phyloP scores from a whole-genome alignment of 2,113 vertebrate species.

The Solea senegalensis region DNA sequence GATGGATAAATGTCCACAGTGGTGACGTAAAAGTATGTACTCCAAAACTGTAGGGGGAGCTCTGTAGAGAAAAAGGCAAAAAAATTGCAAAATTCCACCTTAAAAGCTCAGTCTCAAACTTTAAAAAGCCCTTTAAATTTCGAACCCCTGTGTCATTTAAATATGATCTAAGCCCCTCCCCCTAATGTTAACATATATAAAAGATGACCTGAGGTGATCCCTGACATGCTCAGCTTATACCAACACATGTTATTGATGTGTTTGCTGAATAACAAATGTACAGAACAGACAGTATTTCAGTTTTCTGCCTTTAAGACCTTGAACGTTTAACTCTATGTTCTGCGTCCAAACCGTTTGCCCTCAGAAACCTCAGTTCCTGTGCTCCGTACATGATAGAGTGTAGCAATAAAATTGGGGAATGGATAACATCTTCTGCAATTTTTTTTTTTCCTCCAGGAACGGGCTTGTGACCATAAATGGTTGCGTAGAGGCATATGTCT shows the following conservation, averaged over 20 bases:
- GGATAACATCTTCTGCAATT: slow-evolving; percentile 46
- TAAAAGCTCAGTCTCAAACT: too few species aligned
- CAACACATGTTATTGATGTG: neutral
- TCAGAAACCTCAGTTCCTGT: neutral
- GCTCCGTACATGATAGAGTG: slow-evolving; percentile 7
- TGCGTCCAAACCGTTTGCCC: neutral
- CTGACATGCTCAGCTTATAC: too few species aligned
- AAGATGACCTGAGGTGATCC: too few species aligned
- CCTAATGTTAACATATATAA: too few species aligned
- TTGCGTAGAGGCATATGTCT: slow-evolving; percentile 13
- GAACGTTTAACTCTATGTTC: neutral
- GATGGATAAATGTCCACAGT: too few species aligned
- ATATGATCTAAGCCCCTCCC: too few species aligned
- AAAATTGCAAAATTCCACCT: too few species aligned
- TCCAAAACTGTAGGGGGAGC: too few species aligned
- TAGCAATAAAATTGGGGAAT: slow-evolving; percentile 22
- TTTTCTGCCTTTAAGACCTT: neutral
- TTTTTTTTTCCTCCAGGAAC: slow-evolving; percentile 16
- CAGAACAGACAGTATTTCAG: neutral
- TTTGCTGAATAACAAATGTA: neutral
- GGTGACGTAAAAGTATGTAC: too few species aligned
- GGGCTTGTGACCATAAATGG: slow-evolving; percentile 56
- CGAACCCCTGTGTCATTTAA: too few species aligned
- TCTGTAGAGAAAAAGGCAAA: too few species aligned
- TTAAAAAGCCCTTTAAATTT: too few species aligned